Evolutionary conservation across 2,797 vertebrate species (phyloP).

Genomic region (Echeneis naucrates): DNA sequence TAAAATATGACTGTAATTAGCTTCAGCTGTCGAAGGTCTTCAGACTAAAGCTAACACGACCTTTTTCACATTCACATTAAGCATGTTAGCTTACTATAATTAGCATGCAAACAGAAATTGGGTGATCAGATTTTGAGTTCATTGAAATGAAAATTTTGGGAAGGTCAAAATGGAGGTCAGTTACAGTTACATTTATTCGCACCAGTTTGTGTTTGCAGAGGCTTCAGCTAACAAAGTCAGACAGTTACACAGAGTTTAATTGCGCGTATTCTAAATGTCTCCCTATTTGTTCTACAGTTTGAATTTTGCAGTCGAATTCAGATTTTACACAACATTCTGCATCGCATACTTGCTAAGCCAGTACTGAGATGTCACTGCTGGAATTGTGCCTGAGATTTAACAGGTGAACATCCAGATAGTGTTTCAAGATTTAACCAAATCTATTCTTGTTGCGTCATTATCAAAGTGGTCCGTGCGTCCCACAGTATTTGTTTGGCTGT

Average conservation of each 20-base stretch:
- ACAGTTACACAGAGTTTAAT: not conserved
- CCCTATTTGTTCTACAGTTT: not conserved
- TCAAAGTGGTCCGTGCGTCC: not conserved
- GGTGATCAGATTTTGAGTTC: too few species aligned
- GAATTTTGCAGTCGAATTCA: not conserved
- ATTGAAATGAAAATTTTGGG: too few species aligned
- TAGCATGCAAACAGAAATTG: too few species aligned
- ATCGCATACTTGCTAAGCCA: not conserved
- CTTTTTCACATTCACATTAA: too few species aligned
- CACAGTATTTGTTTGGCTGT: not conserved
- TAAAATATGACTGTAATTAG: too few species aligned
- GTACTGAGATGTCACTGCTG: not conserved
- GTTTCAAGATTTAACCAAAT: not conserved
- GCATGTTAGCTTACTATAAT: too few species aligned
- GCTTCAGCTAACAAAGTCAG: not conserved
- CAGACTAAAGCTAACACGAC: too few species aligned
- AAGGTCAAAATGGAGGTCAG: too few species aligned
- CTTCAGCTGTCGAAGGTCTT: too few species aligned
- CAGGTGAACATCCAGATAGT: not conserved
- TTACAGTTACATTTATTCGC: too few species aligned
- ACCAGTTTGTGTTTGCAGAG: not conserved
- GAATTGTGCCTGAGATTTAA: too few species aligned
- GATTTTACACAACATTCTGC: not conserved
- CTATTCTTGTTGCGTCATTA: not conserved
- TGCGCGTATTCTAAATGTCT: conserved; percentile 7